These are phyloP conservation scores for Campoletis sonorensis DNA, from an alignment of 1,140 invertebrate species.

Conservation along the genomic window DNA sequence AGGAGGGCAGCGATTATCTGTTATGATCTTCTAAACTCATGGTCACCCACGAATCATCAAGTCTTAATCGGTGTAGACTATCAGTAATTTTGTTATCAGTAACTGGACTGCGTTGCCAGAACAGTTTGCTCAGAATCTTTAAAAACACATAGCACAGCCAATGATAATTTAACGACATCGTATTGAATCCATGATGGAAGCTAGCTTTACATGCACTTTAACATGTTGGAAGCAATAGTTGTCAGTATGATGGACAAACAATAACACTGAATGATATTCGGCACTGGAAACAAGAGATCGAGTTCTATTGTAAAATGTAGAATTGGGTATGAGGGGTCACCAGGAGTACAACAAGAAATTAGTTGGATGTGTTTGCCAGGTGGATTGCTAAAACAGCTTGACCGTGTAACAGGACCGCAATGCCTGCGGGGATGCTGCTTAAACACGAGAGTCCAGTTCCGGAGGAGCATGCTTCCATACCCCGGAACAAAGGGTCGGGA, in stretches of 20 bases:
- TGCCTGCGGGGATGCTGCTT: constrained; percentile 32
- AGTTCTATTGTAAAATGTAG: not conserved
- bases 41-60: too few species aligned
- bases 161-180: not conserved
- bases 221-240: too few species aligned
- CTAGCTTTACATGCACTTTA: too few species aligned
- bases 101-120: too few species aligned
- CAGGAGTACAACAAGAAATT: constrained; percentile 17
- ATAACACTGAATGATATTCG: too few species aligned
- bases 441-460: constrained; percentile 4
- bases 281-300: too few species aligned
- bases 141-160: not conserved
- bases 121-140: too few species aligned
- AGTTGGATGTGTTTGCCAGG: constrained; percentile 38
- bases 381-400: constrained; percentile 28
- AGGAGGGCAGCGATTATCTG: too few species aligned
- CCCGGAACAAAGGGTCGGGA: constrained; percentile 17
- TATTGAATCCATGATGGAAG: not conserved
- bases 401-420: constrained; percentile 34
- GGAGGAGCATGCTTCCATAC: not conserved
- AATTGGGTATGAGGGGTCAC: not conserved
- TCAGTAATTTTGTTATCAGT: too few species aligned
- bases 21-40: too few species aligned
- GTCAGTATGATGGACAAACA: too few species aligned
- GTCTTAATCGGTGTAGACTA: too few species aligned